Percentiles rank a stretch among this genome's conserved stretches.
phyloP scores from a whole-genome alignment of 2,113 vertebrate species.

The Tetrao urogallus region DNA sequence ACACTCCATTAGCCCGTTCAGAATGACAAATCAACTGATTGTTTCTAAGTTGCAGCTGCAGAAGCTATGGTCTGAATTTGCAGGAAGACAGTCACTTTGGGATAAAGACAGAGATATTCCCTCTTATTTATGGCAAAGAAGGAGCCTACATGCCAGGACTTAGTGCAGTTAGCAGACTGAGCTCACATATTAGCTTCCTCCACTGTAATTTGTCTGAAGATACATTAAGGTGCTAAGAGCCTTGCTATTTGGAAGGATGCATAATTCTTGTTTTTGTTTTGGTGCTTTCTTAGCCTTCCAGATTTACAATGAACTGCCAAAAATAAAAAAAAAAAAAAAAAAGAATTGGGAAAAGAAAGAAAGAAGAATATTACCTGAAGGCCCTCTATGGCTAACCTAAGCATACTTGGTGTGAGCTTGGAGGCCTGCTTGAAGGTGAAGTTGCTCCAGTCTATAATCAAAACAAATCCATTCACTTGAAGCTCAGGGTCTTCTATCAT shows the following conservation, averaged over 20 bases:
- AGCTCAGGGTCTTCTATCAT: slow-evolving; percentile 99
- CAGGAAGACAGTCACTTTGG: neutral
- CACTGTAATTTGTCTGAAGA: neutral
- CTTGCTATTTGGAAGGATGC: neutral
- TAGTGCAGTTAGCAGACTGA: neutral
- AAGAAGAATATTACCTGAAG: slow-evolving; percentile 85
- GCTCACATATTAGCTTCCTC: neutral
- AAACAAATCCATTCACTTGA: slow-evolving; percentile 98
- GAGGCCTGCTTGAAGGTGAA: slow-evolving; percentile 99
- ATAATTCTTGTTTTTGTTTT: neutral
- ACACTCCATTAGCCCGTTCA: neutral
- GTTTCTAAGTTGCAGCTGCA: neutral
- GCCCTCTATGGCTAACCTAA: slow-evolving; percentile 95
- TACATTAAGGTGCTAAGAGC: neutral
- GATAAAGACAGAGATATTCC: neutral
- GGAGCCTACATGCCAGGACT: neutral
- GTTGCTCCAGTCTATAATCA: slow-evolving; percentile 99
- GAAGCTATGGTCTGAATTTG: neutral
- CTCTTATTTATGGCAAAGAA: neutral
- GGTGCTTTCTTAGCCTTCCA: neutral
- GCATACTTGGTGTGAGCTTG: slow-evolving; percentile 97
- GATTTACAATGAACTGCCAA: neutral
- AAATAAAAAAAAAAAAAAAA: accelerated
- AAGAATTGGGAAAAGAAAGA: neutral
- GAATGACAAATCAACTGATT: neutral